These are phyloP conservation scores for Diplazon laetatorius DNA, from an alignment of 2,888 invertebrate species.

Conservation along the genomic window DNA sequence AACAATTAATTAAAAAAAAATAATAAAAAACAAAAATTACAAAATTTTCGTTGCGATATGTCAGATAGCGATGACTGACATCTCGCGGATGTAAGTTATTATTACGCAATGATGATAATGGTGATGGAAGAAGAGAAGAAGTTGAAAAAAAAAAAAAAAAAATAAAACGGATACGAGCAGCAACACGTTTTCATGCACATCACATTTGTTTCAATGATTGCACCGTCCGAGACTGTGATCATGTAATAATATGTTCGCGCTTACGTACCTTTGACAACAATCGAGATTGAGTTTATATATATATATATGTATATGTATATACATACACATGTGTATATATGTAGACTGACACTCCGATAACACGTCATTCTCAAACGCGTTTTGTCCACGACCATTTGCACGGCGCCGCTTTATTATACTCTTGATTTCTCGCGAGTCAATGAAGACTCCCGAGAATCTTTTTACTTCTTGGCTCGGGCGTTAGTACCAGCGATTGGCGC, in stretches of 20 bases:
- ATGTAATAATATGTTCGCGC: slow-evolving; percentile 21
- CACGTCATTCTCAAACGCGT: background rate
- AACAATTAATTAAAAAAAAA: background rate
- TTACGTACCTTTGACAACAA: background rate
- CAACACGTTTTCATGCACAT: background rate
- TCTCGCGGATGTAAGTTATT: slow-evolving; percentile 39
- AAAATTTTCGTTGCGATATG: background rate
- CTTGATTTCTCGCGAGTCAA: background rate
- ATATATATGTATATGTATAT: slow-evolving; percentile 7
- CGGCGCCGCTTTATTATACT: background rate
- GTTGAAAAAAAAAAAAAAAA: slow-evolving; percentile 4
- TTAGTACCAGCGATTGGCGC: background rate
- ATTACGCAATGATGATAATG: slow-evolving; percentile 42
- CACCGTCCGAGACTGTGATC: slow-evolving; percentile 19
- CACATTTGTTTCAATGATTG: slow-evolving; percentile 17
- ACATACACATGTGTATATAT: slow-evolving; percentile 4
- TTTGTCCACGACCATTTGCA: background rate
- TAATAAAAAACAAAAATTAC: background rate
- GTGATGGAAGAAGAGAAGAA: background rate
- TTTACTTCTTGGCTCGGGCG: background rate
- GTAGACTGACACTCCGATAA: background rate
- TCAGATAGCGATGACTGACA: slow-evolving; percentile 16
- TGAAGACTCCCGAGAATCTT: background rate
- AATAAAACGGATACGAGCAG: slow-evolving; percentile 2
- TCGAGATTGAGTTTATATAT: too few relatives aligned